phyloP scores from a whole-genome alignment of 2,797 vertebrate genomes.

The Remorina albescens region DNA sequence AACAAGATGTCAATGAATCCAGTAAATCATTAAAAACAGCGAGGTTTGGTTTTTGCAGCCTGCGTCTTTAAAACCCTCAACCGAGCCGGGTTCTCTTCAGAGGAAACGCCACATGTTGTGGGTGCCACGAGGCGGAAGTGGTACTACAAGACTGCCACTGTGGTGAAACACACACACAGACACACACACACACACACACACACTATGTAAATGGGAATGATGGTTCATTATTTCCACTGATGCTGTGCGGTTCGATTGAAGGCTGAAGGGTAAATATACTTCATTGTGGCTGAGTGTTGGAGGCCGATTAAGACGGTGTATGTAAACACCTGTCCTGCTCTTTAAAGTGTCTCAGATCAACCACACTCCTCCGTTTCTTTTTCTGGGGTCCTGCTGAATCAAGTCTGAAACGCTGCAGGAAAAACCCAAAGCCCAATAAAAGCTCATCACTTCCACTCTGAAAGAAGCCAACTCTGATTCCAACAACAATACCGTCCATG shows the following conservation, averaged over 20 bases:
- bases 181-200: slow-evolving; percentile 17
- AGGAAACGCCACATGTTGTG: slow-evolving; percentile 35
- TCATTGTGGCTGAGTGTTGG: neutral
- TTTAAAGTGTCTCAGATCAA: neutral
- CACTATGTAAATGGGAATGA: neutral
- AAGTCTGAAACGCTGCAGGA: neutral
- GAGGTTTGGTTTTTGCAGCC: neutral
- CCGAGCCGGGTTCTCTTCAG: neutral
- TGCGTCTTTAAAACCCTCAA: slow-evolving; percentile 58
- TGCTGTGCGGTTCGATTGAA: slow-evolving; percentile 3
- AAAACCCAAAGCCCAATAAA: neutral
- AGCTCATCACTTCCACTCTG: neutral
- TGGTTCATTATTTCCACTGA: slow-evolving; percentile 43
- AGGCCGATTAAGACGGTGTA: too few species aligned
- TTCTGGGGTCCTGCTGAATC: neutral
- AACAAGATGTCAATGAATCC: neutral
- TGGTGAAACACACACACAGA: slow-evolving; percentile 47
- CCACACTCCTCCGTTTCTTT: neutral
- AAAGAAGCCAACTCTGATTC: neutral
- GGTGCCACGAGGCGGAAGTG: slow-evolving; percentile 66
- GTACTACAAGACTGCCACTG: slow-evolving; percentile 57
- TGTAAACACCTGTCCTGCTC: neutral
- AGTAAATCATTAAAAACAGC: neutral
- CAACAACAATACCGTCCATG: neutral
- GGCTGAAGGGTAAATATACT: slow-evolving; percentile 1